A percentile compares a stretch with the other conserved stretches of the same genome.
Conservation (phyloP, 2,888 invertebrate species). For the Synanthedon formicaeformis region DNA sequence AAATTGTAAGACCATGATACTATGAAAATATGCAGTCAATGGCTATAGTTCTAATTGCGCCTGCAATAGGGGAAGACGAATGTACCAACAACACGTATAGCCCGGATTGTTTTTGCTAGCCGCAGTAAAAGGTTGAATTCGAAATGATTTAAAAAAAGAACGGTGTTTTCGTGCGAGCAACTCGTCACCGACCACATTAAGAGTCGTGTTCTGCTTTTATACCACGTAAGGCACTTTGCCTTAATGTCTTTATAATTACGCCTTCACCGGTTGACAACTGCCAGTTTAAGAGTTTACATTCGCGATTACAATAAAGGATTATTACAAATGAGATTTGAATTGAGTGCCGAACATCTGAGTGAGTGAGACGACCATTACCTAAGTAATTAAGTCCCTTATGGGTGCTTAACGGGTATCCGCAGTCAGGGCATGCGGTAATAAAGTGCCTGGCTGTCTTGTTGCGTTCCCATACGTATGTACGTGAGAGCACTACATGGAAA, state of each 20-base stretch:
- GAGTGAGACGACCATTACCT: slow-evolving; percentile 20
- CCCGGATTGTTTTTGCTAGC: too few relatives aligned
- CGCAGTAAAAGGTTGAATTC: too few relatives aligned
- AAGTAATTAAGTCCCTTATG: slow-evolving; percentile 42
- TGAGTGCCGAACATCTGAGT: slow-evolving; percentile 13
- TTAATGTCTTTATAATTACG: slow-evolving; percentile 67
- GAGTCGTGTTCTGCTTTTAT: slow-evolving; percentile 33
- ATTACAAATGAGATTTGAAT: slow-evolving; percentile 29
- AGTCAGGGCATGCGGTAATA: slow-evolving; percentile 21
- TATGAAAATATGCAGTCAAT: too few relatives aligned
- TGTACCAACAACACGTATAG: too few relatives aligned
- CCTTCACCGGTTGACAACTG: slow-evolving; percentile 18
- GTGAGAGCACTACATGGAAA: slow-evolving; percentile 1
- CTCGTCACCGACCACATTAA: slow-evolving; percentile 24
- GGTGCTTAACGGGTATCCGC: slow-evolving; percentile 28
- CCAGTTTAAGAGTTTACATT: slow-evolving; percentile 21
- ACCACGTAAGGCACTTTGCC: slow-evolving; percentile 44
- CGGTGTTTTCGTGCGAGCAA: slow-evolving; percentile 21
- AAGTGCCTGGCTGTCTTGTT: slow-evolving; percentile 16
- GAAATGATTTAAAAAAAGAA: too few relatives aligned
- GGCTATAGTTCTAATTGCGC: too few relatives aligned
- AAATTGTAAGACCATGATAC: too few relatives aligned
- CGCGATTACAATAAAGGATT: slow-evolving; percentile 34
- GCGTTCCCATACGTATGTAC: slow-evolving; percentile 48
- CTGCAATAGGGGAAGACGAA: too few relatives aligned